These are phyloP conservation scores for Poeciliopsis turneri DNA, from an alignment of 2,797 vertebrate genomes.

Conservation along the genomic window DNA sequence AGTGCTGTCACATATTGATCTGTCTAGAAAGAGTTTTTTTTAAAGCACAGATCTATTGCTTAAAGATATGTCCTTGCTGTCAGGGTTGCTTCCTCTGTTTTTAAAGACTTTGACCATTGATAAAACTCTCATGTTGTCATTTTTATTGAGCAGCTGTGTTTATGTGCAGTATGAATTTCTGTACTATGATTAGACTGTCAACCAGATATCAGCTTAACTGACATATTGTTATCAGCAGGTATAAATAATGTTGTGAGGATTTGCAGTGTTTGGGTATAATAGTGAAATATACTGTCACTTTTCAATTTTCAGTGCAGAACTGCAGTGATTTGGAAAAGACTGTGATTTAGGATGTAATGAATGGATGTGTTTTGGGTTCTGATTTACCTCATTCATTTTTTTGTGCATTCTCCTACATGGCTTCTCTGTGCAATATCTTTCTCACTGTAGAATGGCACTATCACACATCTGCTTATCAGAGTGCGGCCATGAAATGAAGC, in stretches of 20 bases:
- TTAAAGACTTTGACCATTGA: constrained; percentile 21
- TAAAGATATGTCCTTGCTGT: constrained; percentile 42
- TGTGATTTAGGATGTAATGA: constrained; percentile 43
- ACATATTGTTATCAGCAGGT: constrained; percentile 33
- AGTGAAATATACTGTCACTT: constrained; percentile 23
- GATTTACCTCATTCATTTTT: constrained; percentile 40
- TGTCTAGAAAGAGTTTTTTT: constrained; percentile 67
- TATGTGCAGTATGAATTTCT: constrained; percentile 13
- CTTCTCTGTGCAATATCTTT: constrained; percentile 52
- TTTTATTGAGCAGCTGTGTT: constrained; percentile 23
- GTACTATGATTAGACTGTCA: constrained; percentile 35
- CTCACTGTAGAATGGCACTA: constrained; percentile 52
- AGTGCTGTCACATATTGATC: constrained; percentile 73
- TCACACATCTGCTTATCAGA: constrained; percentile 67
- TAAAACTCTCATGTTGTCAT: constrained; percentile 32
- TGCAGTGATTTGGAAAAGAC: constrained; percentile 38
- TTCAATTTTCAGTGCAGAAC: constrained; percentile 30
- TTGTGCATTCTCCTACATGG: constrained; percentile 48
- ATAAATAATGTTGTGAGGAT: constrained; percentile 25
- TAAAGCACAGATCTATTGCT: constrained; percentile 49
- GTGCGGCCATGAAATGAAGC: constrained; percentile 59
- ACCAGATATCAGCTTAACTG: constrained; percentile 24
- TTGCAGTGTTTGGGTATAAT: constrained; percentile 26
- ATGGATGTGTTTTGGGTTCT: constrained; percentile 37
- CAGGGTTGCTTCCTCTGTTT: constrained; percentile 31